These are phyloP conservation scores for Cabera pusaria DNA, from an alignment of 2,888 invertebrate genomes.

Conservation along the genomic window DNA sequence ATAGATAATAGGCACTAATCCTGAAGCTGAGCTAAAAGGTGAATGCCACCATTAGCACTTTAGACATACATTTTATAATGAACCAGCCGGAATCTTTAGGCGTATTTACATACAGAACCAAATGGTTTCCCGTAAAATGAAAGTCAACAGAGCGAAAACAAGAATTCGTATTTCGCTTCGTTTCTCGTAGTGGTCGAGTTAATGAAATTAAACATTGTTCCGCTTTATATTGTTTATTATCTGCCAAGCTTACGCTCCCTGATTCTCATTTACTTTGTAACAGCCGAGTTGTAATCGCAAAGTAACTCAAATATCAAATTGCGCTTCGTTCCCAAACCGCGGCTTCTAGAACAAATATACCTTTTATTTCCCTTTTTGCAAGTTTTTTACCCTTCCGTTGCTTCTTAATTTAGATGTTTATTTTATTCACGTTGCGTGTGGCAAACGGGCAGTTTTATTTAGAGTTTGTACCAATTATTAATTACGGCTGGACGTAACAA, in stretches of 20 bases:
- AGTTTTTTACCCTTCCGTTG: conserved; percentile 10
- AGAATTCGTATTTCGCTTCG: conserved; percentile 19
- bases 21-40: too few species aligned
- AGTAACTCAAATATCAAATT: conserved; percentile 24
- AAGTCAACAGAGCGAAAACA: conserved; percentile 29
- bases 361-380: conserved; percentile 3
- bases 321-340: conserved; percentile 6
- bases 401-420: conserved; percentile 19
- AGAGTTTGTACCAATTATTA: conserved; percentile 25
- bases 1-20: too few species aligned
- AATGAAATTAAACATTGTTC: conserved; percentile 29
- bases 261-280: conserved; percentile 21
- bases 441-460: conserved; percentile 23
- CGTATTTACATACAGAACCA: conserved; percentile 20
- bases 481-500: conserved; percentile 26
- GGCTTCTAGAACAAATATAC: conserved; percentile 5
- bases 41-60: too few species aligned
- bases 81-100: conserved; percentile 10
- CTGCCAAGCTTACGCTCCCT: conserved; percentile 13
- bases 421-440: conserved; percentile 22
- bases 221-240: conserved; percentile 25
- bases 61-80: conserved; percentile 9
- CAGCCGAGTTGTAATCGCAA: conserved; percentile 12
- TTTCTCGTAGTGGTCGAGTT: conserved; percentile 20
- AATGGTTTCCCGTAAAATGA: conserved; percentile 23